Base-by-base conservation (phyloP, 2,797 vertebrate genomes). In the Lacerta agilis region DNA sequence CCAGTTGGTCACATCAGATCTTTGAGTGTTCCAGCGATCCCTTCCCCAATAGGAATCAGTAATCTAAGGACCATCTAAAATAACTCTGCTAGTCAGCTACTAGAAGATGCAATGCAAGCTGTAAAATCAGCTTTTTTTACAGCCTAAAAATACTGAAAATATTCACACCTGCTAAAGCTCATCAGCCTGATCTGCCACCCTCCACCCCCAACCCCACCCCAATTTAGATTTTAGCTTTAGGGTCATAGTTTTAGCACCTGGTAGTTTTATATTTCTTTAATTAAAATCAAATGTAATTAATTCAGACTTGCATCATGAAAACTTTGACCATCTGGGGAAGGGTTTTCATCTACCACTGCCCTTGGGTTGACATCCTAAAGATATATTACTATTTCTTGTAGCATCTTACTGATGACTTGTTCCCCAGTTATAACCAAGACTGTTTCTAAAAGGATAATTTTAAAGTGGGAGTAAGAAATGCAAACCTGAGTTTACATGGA, bases 261-360 rank as follows among this genome's bases (percentile, higher is more conserved):
- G 82, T 55, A 78, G 49, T 88, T 76, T 45, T 77, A 85, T 72
- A 86, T 86, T 82, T 77, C 73, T 85, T 82, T 88, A 86, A 90
- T 88, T 88, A 87, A 89, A 85, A 77, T 38, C 61, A 82, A 27
- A 73, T 77, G 38, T 90, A 86, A 81, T 90, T 90, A 85, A 86
- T 75, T 45, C 55, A 82, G n/a, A 77, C 41, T 82, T 82, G 67
- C 17, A 71, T 71, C 66, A 71, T 43, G 64, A 83, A 82, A 67
- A 69, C 20, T 41, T 81, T 80, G 69, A 71, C 82, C 87, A 79
- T 85, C 49, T 88, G 82, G 66, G 38, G 87, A 83, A 8, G 41
- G 15, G 25, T 36, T 41, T 80, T 85, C 83, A 86, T 89, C 58
- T 77, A 64, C n/a, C 11, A 41, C 29, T 67, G 72, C 23, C 78